Evolutionary conservation across 2,888 invertebrate species (phyloP), one percentile per base, ranked within the genome.

Genomic region (Encarsia formosa): DNA sequence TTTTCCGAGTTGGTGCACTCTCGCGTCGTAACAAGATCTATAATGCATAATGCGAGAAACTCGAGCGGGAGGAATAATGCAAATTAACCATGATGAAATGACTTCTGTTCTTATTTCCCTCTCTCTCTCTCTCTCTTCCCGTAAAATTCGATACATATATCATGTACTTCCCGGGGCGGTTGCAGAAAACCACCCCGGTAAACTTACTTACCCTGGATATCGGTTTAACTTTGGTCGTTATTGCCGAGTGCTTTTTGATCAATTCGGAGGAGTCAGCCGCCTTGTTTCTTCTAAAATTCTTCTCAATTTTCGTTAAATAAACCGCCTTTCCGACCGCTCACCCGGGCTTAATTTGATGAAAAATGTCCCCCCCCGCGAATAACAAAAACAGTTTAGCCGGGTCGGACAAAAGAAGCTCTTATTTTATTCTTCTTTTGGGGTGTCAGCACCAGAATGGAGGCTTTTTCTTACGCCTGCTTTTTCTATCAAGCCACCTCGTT

Each of bases 131-230:
- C 13, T 20, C 13, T 13, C 18, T n/a, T 5, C 13, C 38, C 3
- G 37, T 9, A 19, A 22, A 53, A 53, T 53, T 53, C 49, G 45
- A 53, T 53, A 49, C 54, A 23, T 45, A n/a, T n/a, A 49, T 54
- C 41, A 42, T 54, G 49, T 41, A 24, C 49, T n/a, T 46, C 45
- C 49, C n/a, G 45, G 15, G 46, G 54, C 49, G 49, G 42, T n/a
- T 54, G 43, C 46, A 15, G 41, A 8, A 34, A n/a, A 20, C 34
- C 13, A 15, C 22, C 15, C 34, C 26, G 51, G 31, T 35, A 54
- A 54, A 54, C 55, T 52, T 45, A 32, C 32, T 45, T 52, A 55
- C 45, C 51, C 49, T 55, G 52, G 52, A 55, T 55, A 44, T 34
- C 32, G 22, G 38, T 34, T 42, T 44, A 55, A 55, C 51, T 55